phyloP scores from a whole-genome alignment of 2,888 invertebrate genomes.

The Ephialtes manifestator region DNA sequence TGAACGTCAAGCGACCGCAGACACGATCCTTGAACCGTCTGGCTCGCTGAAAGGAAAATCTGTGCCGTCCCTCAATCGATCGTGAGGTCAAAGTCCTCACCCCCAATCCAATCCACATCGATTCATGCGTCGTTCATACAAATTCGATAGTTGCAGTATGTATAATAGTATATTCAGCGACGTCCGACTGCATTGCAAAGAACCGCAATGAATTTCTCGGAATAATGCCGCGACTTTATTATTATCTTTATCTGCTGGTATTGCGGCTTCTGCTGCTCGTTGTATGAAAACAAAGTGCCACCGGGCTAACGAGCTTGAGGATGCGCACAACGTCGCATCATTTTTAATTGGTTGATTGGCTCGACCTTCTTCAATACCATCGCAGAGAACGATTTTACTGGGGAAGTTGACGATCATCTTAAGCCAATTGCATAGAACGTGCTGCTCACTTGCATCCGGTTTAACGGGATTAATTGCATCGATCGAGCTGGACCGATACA shows the following conservation, averaged over 20 bases:
- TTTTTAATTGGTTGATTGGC: conserved; percentile 71
- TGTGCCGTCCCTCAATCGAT: conserved; percentile 35
- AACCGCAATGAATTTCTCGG: conserved; percentile 2
- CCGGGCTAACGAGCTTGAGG: conserved; percentile 40
- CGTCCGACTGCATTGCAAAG: background rate
- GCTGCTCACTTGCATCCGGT: conserved; percentile 27
- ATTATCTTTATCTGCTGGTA: background rate
- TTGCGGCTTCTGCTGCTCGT: conserved; percentile 3
- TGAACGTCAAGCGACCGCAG: background rate
- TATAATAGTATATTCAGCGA: background rate
- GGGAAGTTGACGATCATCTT: conserved; percentile 48
- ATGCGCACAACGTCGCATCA: conserved; percentile 50
- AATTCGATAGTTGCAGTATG: background rate
- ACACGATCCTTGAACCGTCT: conserved; percentile 66
- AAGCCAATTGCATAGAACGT: conserved; percentile 39
- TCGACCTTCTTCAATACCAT: conserved; percentile 65
- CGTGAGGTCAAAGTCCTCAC: conserved; percentile 58
- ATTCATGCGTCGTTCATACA: conserved; percentile 1
- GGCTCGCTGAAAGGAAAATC: conserved; percentile 45
- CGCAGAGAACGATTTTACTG: conserved; percentile 3
- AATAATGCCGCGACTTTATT: conserved; percentile 8
- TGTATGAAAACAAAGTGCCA: conserved; percentile 34
- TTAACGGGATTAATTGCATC: conserved; percentile 34
- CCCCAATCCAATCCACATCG: conserved; percentile 23
- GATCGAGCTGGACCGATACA: conserved; percentile 22